Evolutionary conservation across 2,888 invertebrate species (phyloP), one percentile per base, ranked within the genome.

Genomic region (Exocentrus adspersus): DNA sequence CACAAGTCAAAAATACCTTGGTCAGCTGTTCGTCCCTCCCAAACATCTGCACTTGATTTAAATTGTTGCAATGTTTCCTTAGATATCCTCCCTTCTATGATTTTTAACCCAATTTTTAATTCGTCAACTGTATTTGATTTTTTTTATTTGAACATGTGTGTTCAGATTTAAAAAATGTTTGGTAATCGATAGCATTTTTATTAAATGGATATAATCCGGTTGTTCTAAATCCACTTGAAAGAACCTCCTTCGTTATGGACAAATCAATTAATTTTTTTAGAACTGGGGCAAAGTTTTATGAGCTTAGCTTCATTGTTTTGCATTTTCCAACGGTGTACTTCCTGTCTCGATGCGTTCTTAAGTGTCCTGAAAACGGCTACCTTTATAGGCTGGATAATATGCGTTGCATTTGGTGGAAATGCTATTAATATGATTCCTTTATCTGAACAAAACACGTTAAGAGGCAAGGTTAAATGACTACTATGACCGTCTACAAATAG

Each of bases 401-500:
- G 61, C 9, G 46, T 54, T 1, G 46, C 45, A 48, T 61, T 60
- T 32, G 58, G 52, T 17, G 21, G 52, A 17, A 59, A 20, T 19
- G 52, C 45, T 12, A 60, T 54, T n/a, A 54, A 20, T 45, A 61
- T 52, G 30, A 65, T 65, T 12, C 50, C 53, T 12, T 62, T 57
- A 16, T 61, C 58, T n/a, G 50, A 37, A 30, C 65, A 65, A 20
- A 62, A 65, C 37, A 62, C 32, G 42, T 58, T 57, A 9, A 65
- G 43, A 17, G 56, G 57, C 6, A 51, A n/a, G 12, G 65, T 65
- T 45, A 65, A 52, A 28, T 65, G 61, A 37, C 51, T 51, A 30
- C 32, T 41, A 52, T 65, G 61, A 9, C 52, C 56, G 46, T 61
- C 65, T 17, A 65, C 62, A 21, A 50, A 65, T 37, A 62, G 53